Evolutionary conservation across 2,888 invertebrate genomes (phyloP), one percentile per base, ranked within the genome.

Genomic region (Nomada lathburiana): DNA sequence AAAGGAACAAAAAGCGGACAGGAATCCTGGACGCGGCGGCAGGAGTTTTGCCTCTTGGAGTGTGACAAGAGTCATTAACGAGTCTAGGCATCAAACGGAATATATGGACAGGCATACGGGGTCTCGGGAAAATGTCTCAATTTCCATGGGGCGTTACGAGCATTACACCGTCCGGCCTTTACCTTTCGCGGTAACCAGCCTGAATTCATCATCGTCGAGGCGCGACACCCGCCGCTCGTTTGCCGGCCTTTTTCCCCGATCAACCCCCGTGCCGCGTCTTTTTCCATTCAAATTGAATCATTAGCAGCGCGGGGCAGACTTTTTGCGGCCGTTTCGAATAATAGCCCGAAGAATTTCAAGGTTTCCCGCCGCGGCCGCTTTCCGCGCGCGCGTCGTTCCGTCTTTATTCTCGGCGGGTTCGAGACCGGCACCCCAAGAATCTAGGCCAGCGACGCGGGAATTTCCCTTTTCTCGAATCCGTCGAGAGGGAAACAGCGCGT

Each of bases 381-480:
- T 64, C 63, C 73, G 29, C 36, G 26, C 69, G 52, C 55, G 10
- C 23, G 23, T 1, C 1, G 60, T 65, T 53, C 64, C 74, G 72
- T 62, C 59, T 77, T 77, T 81, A 87, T 76, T 85, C 88, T 75
- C 72, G 69, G 69, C 29, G 52, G 62, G 69, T 71, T 81, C 65
- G 29, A 23, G 76, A 62, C 68, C 71, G 80, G 71, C 77, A 59
- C 81, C 60, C 67, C 62, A 10, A 53, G 75, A 82, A 87, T 87
- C 80, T 85, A 80, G 82, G 86, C 68, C 80, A 86, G 55, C 60
- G 50, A 50, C 67, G 64, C 81, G 29, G 55, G 65, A 84, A 86
- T 88, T 80, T 79, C 82, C 62, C 65, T 60, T 74, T 77, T 83
- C 72, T 74, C 57, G 63, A 70, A 72, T 62, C 44, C 50, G 44